A percentile compares a stretch with the other conserved stretches of the same genome.
Conservation (phyloP, 2,797 vertebrate species). For the Bradypodion ventrale region DNA sequence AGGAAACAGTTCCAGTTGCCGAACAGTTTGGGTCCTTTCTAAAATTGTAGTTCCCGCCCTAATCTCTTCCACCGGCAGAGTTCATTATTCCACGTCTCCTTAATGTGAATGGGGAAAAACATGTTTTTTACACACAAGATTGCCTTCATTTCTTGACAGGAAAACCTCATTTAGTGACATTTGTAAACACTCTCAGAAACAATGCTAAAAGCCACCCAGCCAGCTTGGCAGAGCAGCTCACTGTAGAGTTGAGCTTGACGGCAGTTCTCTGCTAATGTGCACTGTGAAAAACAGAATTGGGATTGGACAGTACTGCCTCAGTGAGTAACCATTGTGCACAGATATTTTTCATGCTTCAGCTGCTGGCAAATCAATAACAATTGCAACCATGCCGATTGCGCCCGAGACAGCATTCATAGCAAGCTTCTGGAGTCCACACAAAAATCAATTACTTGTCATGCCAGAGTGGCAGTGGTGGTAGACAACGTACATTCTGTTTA, state of each 20-base stretch:
- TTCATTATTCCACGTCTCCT: neutral
- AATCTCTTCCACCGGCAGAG: neutral
- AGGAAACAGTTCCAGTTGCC: too few relatives aligned
- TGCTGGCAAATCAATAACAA: neutral
- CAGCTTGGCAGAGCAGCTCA: neutral
- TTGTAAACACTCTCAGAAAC: neutral
- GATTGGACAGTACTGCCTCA: neutral
- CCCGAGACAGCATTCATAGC: neutral
- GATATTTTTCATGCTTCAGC: neutral
- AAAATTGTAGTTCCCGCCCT: neutral
- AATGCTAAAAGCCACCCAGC: neutral
- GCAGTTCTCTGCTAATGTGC: neutral
- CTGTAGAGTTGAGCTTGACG: neutral
- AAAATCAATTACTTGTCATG: conserved; percentile 2
- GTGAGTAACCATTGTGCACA: neutral
- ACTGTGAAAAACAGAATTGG: neutral
- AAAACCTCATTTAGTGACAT: neutral
- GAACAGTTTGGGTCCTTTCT: neutral
- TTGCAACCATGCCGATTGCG: neutral
- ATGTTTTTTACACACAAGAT: neutral
- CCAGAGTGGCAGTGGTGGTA: too few relatives aligned
- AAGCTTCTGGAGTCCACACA: neutral
- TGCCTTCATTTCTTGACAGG: neutral
- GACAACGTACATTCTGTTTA: neutral
- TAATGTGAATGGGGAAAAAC: neutral